Evolutionary conservation across 2,888 invertebrate genomes (phyloP).

Genomic region (Ferrisia virgata): DNA sequence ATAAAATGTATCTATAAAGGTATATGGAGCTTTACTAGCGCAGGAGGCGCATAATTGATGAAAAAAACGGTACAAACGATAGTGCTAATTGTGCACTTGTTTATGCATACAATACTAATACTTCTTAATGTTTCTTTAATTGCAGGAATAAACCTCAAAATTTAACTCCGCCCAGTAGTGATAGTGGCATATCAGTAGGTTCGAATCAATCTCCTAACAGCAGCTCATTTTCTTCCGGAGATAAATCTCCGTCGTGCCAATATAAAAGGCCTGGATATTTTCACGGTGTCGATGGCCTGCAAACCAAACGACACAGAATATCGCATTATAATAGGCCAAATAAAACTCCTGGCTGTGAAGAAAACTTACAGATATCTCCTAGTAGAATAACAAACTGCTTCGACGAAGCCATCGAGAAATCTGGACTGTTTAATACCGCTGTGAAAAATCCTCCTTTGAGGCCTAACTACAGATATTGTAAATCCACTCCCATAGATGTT

Average conservation of each 20-base stretch:
- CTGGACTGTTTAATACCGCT: not conserved
- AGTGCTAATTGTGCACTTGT: not conserved
- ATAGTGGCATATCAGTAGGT: constrained; percentile 68
- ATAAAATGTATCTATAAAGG: not conserved
- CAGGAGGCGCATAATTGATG: not conserved
- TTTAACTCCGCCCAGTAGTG: constrained; percentile 82
- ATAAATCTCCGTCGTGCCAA: constrained; percentile 56
- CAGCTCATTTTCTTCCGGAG: constrained; percentile 57
- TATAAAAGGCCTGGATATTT: constrained; percentile 63
- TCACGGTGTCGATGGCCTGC: constrained; percentile 60
- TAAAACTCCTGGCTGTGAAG: not conserved
- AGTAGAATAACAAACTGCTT: not conserved
- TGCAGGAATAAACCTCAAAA: constrained; percentile 83
- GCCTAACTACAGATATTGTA: not conserved
- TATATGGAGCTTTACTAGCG: not conserved
- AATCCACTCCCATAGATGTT: not conserved
- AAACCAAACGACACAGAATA: constrained; percentile 78
- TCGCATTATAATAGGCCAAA: constrained; percentile 61
- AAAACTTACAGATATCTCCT: not conserved
- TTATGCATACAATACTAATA: not conserved
- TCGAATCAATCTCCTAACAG: constrained; percentile 77
- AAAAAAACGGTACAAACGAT: not conserved
- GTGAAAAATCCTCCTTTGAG: constrained; percentile 5
- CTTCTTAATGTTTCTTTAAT: constrained; percentile 46
- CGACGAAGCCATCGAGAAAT: constrained; percentile 2